Conservation (phyloP, 2,888 invertebrate species). For the Synanthedon tipuliformis region DNA sequence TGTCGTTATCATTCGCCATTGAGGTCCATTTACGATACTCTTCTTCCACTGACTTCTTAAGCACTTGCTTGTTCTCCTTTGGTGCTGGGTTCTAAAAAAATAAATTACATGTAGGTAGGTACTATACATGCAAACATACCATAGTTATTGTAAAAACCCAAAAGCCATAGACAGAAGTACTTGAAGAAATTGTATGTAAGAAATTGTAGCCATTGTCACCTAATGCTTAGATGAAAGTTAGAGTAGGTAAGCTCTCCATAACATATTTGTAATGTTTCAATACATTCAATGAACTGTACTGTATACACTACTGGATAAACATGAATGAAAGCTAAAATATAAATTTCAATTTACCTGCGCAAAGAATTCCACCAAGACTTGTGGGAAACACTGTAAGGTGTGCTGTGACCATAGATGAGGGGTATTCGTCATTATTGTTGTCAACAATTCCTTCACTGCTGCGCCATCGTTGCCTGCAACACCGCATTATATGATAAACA, state of each 20-base stretch:
- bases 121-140: background rate
- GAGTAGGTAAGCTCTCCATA: too few relatives aligned
- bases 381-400: slow-evolving; percentile 92
- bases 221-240: too few relatives aligned
- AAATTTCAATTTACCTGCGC: slow-evolving; percentile 62
- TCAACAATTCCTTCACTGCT: slow-evolving; percentile 91
- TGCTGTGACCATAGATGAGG: slow-evolving; percentile 96
- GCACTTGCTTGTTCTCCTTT: slow-evolving; percentile 89
- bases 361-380: slow-evolving; percentile 90
- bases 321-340: background rate
- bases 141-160: background rate
- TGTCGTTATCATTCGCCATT: slow-evolving; percentile 97
- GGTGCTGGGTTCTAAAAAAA: slow-evolving; percentile 76
- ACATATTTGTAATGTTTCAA: too few relatives aligned
- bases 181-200: background rate
- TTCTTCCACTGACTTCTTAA: slow-evolving; percentile 94
- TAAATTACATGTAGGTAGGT: background rate
- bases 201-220: too few relatives aligned
- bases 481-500: background rate
- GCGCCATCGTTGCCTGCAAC: slow-evolving; percentile 69
- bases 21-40: slow-evolving; percentile 97
- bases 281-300: too few relatives aligned
- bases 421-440: slow-evolving; percentile 92
- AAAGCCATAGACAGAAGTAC: background rate
- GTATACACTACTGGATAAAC: too few relatives aligned